These are phyloP conservation scores for Noctua janthe DNA, from an alignment of 2,888 invertebrate genomes.

Conservation along the genomic window DNA sequence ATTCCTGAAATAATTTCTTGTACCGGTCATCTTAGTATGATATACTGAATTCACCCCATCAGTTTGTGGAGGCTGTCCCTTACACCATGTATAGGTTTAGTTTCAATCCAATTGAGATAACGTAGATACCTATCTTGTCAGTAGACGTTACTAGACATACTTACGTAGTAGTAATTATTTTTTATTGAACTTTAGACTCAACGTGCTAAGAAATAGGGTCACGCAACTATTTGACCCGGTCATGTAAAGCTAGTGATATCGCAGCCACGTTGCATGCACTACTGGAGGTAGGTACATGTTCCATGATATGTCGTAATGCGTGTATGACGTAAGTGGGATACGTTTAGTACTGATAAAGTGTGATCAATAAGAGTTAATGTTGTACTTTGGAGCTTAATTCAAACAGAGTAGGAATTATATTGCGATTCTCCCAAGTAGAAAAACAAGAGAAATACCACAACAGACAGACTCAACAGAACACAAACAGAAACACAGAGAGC, in stretches of 20 bases:
- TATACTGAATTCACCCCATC: no score
- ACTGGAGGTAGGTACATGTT: neutral
- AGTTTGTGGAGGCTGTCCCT: no score
- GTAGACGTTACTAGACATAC: neutral
- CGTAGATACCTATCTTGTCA: neutral
- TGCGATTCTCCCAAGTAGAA: neutral
- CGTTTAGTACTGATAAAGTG: neutral
- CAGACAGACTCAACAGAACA: no score
- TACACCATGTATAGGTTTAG: neutral
- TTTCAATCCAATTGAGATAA: neutral
- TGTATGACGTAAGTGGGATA: constrained; percentile 8
- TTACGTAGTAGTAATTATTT: neutral
- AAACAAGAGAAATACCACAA: no score
- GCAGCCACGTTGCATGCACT: neutral
- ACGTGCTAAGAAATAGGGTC: constrained; percentile 11
- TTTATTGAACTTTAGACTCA: constrained; percentile 19
- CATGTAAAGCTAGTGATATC: neutral
- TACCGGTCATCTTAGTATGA: no score
- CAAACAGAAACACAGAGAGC: no score
- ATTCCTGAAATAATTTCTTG: no score
- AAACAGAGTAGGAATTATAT: neutral
- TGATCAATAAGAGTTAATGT: neutral
- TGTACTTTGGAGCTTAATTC: neutral
- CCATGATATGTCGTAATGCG: neutral
- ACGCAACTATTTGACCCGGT: constrained; percentile 28